phyloP scores from a whole-genome alignment of 2,113 vertebrate genomes.

The Rhodinocichla rosea region DNA sequence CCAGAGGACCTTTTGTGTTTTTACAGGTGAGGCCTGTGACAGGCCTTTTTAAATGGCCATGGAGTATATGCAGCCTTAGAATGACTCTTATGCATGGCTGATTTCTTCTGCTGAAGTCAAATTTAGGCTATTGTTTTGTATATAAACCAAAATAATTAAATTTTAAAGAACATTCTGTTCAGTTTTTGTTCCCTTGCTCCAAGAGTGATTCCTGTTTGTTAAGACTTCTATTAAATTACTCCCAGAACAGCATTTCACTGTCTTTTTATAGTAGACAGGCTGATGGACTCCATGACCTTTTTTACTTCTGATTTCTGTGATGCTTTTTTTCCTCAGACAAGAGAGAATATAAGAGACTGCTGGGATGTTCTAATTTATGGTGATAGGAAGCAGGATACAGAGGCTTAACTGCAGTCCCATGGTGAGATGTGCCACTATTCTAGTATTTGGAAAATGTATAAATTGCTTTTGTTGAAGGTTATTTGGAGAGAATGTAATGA shows the following conservation, averaged over 20 bases:
- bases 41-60: neutral
- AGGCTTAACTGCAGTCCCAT: neutral
- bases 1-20: neutral
- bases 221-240: constrained; percentile 2
- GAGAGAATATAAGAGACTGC: neutral
- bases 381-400: neutral
- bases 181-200: neutral
- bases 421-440: neutral
- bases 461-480: constrained; percentile 7
- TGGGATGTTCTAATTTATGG: constrained; percentile 28
- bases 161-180: neutral
- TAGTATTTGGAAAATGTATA: neutral
- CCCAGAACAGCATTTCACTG: neutral
- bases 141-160: neutral
- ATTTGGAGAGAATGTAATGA: neutral
- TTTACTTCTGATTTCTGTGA: constrained; percentile 9
- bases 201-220: neutral
- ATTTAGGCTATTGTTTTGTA: neutral
- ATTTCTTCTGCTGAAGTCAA: neutral
- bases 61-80: neutral
- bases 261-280: neutral
- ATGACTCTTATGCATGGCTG: neutral
- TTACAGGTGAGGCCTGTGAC: neutral
- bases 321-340: constrained; percentile 1
- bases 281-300: neutral